A percentile compares a stretch with the other conserved stretches of the same genome.
Conservation (phyloP, 2,113 vertebrate species). For the Heterocephalus glaber region DNA sequence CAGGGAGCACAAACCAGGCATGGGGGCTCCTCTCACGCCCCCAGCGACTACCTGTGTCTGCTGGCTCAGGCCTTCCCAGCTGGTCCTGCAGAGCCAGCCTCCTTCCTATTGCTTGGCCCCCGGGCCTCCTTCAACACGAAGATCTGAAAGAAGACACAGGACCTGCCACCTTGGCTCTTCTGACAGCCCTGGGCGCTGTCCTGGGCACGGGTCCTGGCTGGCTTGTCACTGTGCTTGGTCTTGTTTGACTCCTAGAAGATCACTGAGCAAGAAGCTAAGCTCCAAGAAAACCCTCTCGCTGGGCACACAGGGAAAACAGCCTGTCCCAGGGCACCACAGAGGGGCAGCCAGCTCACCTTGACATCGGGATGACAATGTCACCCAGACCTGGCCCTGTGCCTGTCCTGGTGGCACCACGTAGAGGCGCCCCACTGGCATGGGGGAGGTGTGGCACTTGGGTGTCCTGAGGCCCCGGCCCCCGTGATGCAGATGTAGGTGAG, state of each 20-base stretch:
- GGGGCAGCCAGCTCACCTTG: neutral
- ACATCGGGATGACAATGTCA: neutral
- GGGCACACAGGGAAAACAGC: rapidly evolving
- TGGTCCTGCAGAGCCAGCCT: rapidly evolving
- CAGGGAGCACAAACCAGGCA: rapidly evolving
- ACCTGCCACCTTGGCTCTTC: rapidly evolving
- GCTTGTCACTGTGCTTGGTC: neutral
- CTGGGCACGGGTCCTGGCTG: neutral
- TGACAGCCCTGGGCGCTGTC: neutral
- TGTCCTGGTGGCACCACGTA: neutral
- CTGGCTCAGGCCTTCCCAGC: neutral
- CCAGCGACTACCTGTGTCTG: neutral
- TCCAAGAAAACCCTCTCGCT: rapidly evolving
- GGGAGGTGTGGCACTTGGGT: rapidly evolving
- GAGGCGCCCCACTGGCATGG: neutral
- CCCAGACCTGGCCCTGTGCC: neutral
- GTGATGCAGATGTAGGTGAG: neutral
- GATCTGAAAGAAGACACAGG: rapidly evolving
- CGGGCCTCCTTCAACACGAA: neutral
- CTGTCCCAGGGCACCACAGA: neutral
- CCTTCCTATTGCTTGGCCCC: rapidly evolving
- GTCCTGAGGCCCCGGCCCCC: neutral
- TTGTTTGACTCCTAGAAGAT: neutral
- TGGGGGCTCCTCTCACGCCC: neutral
- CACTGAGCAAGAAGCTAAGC: neutral